A percentile compares a stretch with the other conserved stretches of the same genome.
Evolutionary conservation across 2,797 vertebrate genomes (phyloP).

Genomic region (Neoniphon sammara): DNA sequence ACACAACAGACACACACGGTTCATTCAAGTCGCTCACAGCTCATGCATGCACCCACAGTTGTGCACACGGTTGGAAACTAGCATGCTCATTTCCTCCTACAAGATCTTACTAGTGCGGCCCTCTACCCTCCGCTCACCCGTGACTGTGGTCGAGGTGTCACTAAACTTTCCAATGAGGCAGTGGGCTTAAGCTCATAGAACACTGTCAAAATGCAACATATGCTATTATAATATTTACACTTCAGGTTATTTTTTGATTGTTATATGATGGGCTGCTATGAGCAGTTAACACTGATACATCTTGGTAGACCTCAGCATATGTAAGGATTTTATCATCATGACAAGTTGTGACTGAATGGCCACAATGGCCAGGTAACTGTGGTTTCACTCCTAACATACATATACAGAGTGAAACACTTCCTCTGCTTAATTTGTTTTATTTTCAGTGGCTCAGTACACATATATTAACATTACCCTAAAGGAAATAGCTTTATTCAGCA

Average conservation of each 20-base stretch:
- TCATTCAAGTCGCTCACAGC: constrained; percentile 13
- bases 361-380: too few species aligned
- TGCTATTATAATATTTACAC: background rate
- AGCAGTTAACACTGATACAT: background rate
- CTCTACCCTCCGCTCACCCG: constrained; percentile 24
- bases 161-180: constrained; percentile 47
- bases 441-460: background rate
- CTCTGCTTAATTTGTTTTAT: too few species aligned
- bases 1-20: background rate
- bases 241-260: background rate
- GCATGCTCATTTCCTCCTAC: constrained; percentile 54
- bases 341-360: too few species aligned
- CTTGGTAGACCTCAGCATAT: too few species aligned
- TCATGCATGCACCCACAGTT: constrained; percentile 46
- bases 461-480: background rate
- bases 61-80: constrained; percentile 61
- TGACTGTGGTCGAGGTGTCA: constrained; percentile 54
- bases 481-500: background rate
- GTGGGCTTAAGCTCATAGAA: constrained; percentile 18
- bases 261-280: background rate
- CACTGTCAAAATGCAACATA: background rate
- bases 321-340: too few species aligned
- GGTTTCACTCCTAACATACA: too few species aligned
- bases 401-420: too few species aligned
- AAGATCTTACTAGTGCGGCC: background rate